Percentiles rank a stretch among this genome's conserved stretches.
These are phyloP conservation scores for Desmophyllum pertusum DNA, from an alignment of 92 coral and sea anemone species.

Conservation along the genomic window DNA sequence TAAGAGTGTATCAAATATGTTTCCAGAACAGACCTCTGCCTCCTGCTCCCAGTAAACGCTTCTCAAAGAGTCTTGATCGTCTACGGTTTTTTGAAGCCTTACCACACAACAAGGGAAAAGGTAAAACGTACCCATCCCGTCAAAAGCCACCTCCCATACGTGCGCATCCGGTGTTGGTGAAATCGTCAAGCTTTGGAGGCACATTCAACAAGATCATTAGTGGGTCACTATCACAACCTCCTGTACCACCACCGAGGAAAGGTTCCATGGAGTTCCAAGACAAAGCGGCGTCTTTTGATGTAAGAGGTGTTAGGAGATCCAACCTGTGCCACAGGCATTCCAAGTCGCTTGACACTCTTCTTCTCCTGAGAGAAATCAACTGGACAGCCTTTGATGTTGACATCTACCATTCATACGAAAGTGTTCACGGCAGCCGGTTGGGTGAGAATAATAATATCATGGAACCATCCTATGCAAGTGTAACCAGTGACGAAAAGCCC, in stretches of 20 bases:
- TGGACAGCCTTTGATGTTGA: slow-evolving; percentile 70
- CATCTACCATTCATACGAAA: slow-evolving; percentile 81
- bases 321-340: slow-evolving; percentile 73
- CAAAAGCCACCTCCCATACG: slow-evolving; percentile 58
- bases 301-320: slow-evolving; percentile 17
- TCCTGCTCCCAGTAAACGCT: slow-evolving; percentile 80
- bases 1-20: slow-evolving; percentile 75
- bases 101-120: slow-evolving; percentile 48
- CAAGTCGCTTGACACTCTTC: slow-evolving; percentile 83
- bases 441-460: slow-evolving; percentile 47
- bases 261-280: slow-evolving; percentile 56
- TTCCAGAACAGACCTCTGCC: slow-evolving; percentile 85
- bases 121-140: slow-evolving; percentile 33
- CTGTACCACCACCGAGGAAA: slow-evolving; percentile 61
- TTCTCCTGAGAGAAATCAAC: slow-evolving; percentile 67
- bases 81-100: slow-evolving; percentile 71
- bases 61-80: slow-evolving; percentile 88
- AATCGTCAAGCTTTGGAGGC: slow-evolving; percentile 86
- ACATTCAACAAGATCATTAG: slow-evolving; percentile 66
- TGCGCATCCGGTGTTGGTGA: slow-evolving; percentile 58
- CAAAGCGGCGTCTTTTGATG: slow-evolving; percentile 31
- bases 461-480: slow-evolving; percentile 73
- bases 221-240: slow-evolving; percentile 39
- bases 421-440: slow-evolving; percentile 62
- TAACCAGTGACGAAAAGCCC: slow-evolving; percentile 37